Base-by-base conservation (phyloP, 2,113 vertebrate genomes). In the Turdus rufiventris region DNA sequence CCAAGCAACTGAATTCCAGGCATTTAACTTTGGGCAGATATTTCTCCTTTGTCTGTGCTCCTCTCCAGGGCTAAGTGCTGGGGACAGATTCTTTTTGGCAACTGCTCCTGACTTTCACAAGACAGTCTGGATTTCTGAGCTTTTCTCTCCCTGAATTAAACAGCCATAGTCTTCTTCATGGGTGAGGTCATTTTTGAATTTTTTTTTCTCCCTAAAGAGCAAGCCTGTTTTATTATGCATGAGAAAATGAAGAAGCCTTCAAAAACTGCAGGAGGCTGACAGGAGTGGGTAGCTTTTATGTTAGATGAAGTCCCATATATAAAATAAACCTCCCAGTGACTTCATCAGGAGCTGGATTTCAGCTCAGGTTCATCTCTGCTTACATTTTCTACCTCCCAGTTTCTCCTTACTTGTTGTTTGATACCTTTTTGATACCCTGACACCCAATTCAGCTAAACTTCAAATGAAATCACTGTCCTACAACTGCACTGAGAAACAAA, bases 191-290 rank as follows among this genome's bases (percentile, higher is more conserved):
- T 58, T 79, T 91, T 66, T 79, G 5, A 20, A 87, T 50, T 85
- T 76, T 85, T 85, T 76, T 78, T 76, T 36, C 36, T 88, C 74
- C 57, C 92, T 76, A 47, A 96, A 85, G 81, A 36, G 38, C 8
- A 85, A 90, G 12, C 10, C 54, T 85, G 31, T 26, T 93, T 89
- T 65, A 91, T 91, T 89, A 91, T 72, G 54, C 33, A 85, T 50
- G 36, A 79, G 42, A 82, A 89, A 88, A 91, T 42, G 50, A 93
- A 83, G 75, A 79, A 88, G 38, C 48, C 61, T 92, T 89, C 90
- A 82, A 82, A 91, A 94, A 63, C 58, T 57, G 24, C 77, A 89
- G 74, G 78, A 91, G 45, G 53, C 25, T 91, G 84, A 71, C 47
- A 75, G 68, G 36, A 94, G 24, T 92, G 61, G 80, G 77, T 85